Evolutionary conservation across 2,113 vertebrate genomes (phyloP).

Genomic region (Tetrax tetrax): DNA sequence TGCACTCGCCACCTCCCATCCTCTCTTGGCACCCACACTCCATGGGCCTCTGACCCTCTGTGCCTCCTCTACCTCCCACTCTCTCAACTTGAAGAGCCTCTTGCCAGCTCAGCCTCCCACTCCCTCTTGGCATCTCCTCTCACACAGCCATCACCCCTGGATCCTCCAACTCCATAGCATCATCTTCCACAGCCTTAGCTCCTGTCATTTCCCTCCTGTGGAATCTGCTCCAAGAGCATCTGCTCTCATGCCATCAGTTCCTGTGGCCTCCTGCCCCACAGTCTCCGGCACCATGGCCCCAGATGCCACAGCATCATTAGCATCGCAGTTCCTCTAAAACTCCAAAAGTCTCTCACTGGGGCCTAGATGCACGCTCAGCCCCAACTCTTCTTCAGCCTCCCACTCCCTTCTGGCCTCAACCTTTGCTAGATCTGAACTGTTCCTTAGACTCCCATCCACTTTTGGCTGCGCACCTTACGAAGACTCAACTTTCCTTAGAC

Average conservation of each 20-base stretch:
- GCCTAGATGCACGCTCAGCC: background rate
- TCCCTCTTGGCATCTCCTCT: background rate
- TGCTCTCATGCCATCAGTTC: background rate
- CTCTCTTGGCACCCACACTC: background rate
- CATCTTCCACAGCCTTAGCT: background rate
- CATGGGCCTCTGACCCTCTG: background rate
- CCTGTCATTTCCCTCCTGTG: background rate
- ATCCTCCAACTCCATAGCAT: background rate
- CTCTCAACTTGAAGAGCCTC: background rate
- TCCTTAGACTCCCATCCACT: background rate
- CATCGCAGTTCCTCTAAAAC: background rate
- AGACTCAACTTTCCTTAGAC: background rate
- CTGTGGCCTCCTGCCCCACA: background rate
- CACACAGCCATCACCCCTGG: fast-evolving
- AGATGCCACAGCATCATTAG: background rate
- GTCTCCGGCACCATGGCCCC: background rate
- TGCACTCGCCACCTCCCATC: background rate
- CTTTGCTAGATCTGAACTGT: background rate
- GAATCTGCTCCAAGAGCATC: background rate
- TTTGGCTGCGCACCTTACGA: too few relatives aligned
- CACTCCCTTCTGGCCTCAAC: background rate
- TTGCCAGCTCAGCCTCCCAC: background rate
- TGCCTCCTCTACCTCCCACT: background rate
- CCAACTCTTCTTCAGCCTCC: background rate
- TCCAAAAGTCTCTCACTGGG: background rate